Base-by-base conservation (phyloP, 2,113 vertebrate species). In the Indicator maculatus region DNA sequence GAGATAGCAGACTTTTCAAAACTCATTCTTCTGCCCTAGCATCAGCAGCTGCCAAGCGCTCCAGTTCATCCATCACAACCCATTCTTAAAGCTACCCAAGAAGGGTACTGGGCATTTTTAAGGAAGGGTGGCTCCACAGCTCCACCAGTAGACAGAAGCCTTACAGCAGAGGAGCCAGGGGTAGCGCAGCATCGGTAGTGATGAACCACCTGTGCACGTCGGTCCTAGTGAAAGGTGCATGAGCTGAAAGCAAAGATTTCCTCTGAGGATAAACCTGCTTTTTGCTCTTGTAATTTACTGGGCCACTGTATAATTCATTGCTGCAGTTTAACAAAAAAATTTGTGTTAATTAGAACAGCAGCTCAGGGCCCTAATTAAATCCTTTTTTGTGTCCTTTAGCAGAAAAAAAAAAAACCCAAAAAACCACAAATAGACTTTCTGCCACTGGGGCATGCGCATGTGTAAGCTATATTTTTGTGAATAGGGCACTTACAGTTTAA, bases 331-430 rank as follows among this genome's bases (percentile, higher is more conserved):
- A 45, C 31, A 56, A 30, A 30, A 50, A 50, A 50, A 67, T 73
- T 73, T 28, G 11, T 19, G 7, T 63, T 50, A 59, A 53, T 45
- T 44, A 75, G 55, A 91, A 76, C 28, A 82, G 93, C 89, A 96
- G 94, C 69, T 94, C 56, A 80, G 93, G 93, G 82, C 86, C 93
- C 89, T 88, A 50, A 45, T 70, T 78, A 41, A 91, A 93, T 19
- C 55, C 79, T 89, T 89, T 87, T 83, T 65, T 67, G 84, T 83
- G 90, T 86, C 92, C 91, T 77, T 95, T 61, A 88, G 91, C 96
- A 95, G 96, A 86, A 89, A 94, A 52, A 21, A 20, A 45, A 50
- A 33, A 81, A 86, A 50, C 93, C 79, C 84, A 50, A 33, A 81
- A 50, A 33, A 79, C 85, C 86, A 94, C 47, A 33, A 82, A 87